phyloP scores from a whole-genome alignment of 2,113 vertebrate genomes.

The Astur gentilis region DNA sequence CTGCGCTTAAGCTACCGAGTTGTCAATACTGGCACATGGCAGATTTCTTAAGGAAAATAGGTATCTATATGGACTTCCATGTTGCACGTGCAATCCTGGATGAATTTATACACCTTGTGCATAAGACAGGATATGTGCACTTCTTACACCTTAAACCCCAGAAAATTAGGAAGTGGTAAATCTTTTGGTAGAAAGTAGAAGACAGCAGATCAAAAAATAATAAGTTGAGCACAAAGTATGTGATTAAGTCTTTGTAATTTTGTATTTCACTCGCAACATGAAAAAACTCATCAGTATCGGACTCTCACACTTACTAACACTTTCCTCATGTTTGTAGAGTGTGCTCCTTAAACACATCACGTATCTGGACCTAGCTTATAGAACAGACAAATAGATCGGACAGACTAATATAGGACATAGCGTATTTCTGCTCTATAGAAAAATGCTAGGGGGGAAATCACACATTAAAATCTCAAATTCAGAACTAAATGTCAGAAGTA shows the following conservation, averaged over 20 bases:
- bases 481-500: background rate
- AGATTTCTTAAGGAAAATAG: background rate
- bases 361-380: background rate
- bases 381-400: background rate
- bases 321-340: background rate
- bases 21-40: rapidly evolving
- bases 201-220: background rate
- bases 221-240: background rate
- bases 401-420: background rate
- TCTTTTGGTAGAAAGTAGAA: background rate
- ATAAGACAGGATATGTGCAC: background rate
- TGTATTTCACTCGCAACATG: background rate
- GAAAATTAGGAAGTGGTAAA: background rate
- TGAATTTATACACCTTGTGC: background rate
- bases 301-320: background rate
- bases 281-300: background rate
- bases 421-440: background rate
- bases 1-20: background rate
- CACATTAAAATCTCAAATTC: background rate
- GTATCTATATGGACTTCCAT: background rate
- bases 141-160: background rate
- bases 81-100: background rate
- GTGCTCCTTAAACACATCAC: background rate
- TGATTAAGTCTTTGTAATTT: background rate
- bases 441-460: background rate